Base-by-base conservation (phyloP, 2,113 vertebrate species). In the Psammodynastes pulverulentus region DNA sequence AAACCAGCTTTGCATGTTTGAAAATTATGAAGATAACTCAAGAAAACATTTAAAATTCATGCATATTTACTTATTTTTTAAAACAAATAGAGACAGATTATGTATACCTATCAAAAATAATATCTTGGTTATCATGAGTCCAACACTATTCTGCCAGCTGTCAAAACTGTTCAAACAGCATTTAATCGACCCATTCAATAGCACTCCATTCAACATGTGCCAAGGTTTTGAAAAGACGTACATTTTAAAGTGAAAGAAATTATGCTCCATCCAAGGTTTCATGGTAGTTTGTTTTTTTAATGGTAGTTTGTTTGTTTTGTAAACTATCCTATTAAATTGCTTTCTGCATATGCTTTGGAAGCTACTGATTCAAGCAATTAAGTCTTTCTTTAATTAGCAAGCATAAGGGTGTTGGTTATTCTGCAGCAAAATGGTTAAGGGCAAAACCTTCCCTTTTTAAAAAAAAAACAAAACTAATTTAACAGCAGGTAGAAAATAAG, bases 321-420 rank as follows among this genome's bases (percentile, higher is more conserved):
- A 26, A 85, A 49, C 53, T 19, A 34, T 54, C 19, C 72, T 51
- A 46, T 85, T 2, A 4, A 48, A 86, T 88, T 49, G 46, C 5
- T 39, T 24, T 51, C 92, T 56, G 49, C 9, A 86, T 26, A 88
- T 1, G 86, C 2, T 26, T 45, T 79, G 1, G 13, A 89, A 95
- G 13, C 84, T 93, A 53, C 56, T 2, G 58, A 91, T n/a, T 93
- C 4, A 86, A 54, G 51, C 0, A 88, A 91, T 90, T 23, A n/a
- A 91, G 13, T 15, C 1, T 91, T 89, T 43, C 13, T 89, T 92
- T 91, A 95, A 94, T 90, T 89, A 94, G 9, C 52, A 3, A 21
- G 0, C 34, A 51, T 10, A 39, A 84, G 23, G 72, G 49, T 88
- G 49, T 67, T 54, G 91, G 46, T 72, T 43, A 54, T 45, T n/a